These are phyloP conservation scores for Hirtodrosophila alboralis DNA, from an alignment of 2,888 invertebrate species.

Conservation along the genomic window DNA sequence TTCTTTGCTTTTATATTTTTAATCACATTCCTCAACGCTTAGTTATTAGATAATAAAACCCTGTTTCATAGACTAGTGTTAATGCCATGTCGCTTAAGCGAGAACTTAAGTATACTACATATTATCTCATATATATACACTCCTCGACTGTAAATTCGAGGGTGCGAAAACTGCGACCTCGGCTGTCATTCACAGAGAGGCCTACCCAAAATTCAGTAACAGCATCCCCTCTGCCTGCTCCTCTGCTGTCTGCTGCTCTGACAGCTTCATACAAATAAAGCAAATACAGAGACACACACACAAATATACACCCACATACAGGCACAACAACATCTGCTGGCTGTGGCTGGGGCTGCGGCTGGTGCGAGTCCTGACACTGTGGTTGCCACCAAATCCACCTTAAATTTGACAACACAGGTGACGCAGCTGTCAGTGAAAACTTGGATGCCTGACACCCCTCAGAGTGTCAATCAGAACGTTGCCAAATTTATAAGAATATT, in stretches of 20 bases:
- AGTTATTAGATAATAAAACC: no score
- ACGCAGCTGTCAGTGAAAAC: constrained; percentile 51
- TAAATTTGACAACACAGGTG: constrained; percentile 76
- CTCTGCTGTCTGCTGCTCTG: constrained; percentile 43
- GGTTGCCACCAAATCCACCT: constrained; percentile 71
- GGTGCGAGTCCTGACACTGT: constrained; percentile 40
- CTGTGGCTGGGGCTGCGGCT: constrained; percentile 21
- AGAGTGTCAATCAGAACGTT: constrained; percentile 61
- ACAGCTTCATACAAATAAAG: constrained; percentile 74
- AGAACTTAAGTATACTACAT: no score
- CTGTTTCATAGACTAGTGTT: no score
- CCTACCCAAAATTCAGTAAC: constrained; percentile 16
- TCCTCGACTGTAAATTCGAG: no score
- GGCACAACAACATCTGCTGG: constrained; percentile 21
- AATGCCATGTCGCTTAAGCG: no score
- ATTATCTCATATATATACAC: not conserved
- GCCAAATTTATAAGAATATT: constrained; percentile 53
- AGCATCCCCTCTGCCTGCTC: not conserved
- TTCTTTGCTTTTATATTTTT: no score
- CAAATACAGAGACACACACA: constrained; percentile 32
- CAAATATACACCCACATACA: constrained; percentile 3
- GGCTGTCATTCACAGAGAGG: constrained; percentile 69
- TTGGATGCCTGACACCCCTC: not conserved
- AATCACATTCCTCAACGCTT: no score
- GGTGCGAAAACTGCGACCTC: constrained; percentile 40